Base-by-base conservation (phyloP, 2,113 vertebrate genomes). In the Onychostoma macrolepis region DNA sequence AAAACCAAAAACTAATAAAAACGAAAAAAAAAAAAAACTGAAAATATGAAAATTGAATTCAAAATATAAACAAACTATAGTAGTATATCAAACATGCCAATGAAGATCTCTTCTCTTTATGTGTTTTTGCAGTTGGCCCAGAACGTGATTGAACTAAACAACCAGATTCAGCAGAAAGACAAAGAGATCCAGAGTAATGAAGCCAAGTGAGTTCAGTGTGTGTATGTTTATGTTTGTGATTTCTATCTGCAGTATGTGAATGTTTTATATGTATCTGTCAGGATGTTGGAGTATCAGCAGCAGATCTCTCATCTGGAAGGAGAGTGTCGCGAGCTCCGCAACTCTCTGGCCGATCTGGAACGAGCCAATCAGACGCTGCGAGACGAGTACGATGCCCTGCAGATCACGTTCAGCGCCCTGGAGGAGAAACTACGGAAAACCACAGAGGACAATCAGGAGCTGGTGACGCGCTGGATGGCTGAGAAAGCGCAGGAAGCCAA, bases 401-500 rank as follows among this genome's bases (percentile, higher is more conserved):
- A 99, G 95, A 99, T 99, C 92, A 99, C 98, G 19, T 99, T 99
- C 89, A 96, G 95, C 0, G 98, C 98, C 28, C 93, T 99, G 91
- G 98, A 99, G 94, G 98, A 97, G 91, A 99, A 99, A 67, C 94
- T 99, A 65, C 95, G 98, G 87, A 97, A 96, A 74, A 99, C 98
- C 15, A 96, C 96, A 0, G 98, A 99, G 79, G 98, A 99, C 92
- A 99, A 99, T 94, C 97, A 97, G 95, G 98, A 99, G 91, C 94
- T 99, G 81, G 97, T 99, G 80, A 96, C 97, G 0, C 96, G 98
- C 7, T 99, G 98, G 98, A 99, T 99, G 98, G 97, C 98, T 0
- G 98, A 99, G 95, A 99, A 99, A 78, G 97, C 98, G 13, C 97
- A 98, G 92, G 98, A 99, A 91, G 98, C 98, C 82, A 99, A 99